phyloP scores from a whole-genome alignment of 2,888 invertebrate species.

The Nephrotoma guestfalica region DNA sequence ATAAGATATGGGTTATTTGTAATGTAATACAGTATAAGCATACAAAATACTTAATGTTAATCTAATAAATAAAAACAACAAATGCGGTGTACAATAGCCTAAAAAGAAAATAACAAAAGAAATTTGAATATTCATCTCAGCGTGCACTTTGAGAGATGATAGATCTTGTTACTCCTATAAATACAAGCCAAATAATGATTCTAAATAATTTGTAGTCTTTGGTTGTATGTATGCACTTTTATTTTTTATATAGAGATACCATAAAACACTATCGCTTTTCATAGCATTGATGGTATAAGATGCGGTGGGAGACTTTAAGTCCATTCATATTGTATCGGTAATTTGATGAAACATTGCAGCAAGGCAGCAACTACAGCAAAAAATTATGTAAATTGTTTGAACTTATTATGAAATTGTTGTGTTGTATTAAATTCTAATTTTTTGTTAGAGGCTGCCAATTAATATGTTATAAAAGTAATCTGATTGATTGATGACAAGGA shows the following conservation, averaged over 20 bases:
- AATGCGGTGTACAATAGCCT: neutral
- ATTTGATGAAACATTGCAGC: neutral
- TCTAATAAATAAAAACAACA: neutral
- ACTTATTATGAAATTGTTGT: neutral
- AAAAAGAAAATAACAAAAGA: neutral
- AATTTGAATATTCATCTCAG: neutral
- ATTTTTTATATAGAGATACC: neutral
- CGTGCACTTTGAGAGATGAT: neutral
- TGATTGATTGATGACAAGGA: neutral
- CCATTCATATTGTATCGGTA: neutral
- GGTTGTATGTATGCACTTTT: neutral
- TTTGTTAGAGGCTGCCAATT: neutral
- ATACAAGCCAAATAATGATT: neutral
- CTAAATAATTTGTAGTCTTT: neutral
- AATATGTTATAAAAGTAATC: neutral
- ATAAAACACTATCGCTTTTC: neutral
- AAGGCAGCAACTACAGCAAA: neutral
- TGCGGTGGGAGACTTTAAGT: neutral
- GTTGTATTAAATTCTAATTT: neutral
- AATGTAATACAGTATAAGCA: neutral
- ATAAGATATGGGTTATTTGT: neutral
- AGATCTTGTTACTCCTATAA: neutral
- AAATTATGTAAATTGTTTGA: neutral
- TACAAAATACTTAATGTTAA: neutral
- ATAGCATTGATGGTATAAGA: neutral